Evolutionary conservation across 2,888 invertebrate species (phyloP), one percentile per base, ranked within the genome.

Genomic region (Lycocerus yunnanus): DNA sequence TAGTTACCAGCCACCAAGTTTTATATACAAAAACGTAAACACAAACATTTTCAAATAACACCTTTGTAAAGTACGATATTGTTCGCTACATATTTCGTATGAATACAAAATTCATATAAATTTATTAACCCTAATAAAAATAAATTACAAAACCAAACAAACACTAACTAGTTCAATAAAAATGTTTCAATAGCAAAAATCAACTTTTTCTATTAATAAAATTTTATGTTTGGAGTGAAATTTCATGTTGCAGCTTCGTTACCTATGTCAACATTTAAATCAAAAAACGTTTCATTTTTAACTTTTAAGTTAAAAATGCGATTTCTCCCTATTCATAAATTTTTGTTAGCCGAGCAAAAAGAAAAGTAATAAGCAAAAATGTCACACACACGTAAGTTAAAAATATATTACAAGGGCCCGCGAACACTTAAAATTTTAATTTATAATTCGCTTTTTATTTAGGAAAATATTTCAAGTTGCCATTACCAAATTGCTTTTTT

Each of bases 21-120:
- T 75, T 68, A 66, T 68, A 72, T 69, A 69, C 68, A 74, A 72
- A 74, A 75, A 75, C 69, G 59, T 72, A 72, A 75, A 71, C 69
- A 71, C 69, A 69, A 75, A 65, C 66, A 69, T 67, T 67, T 68
- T 68, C 61, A 15, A 67, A 74, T 71, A 71, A 21, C 71, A 71
- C 71, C 69, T 59, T 71, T 73, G 67, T 43, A 43, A 43, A 43
- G 43, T 43, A 43, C 43, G 43, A 43, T 43, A 43, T 43, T 43
- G 43, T 43, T 43, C 43, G 43, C 43, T 43, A 43, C 43, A 43
- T 43, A 43, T 43, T 43, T 43, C 43, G 43, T 43, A 43, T 43
- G 43, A 43, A 43, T 43, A 43, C 43, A 43, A 43, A 43, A 43
- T 43, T 43, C 43, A 43, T 43, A 43, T 43, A 43, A 43, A 43